Conservation (phyloP, 30 jellyfish, hydroid and myxozoan genomes). For the Cassiopea xamachana region DNA sequence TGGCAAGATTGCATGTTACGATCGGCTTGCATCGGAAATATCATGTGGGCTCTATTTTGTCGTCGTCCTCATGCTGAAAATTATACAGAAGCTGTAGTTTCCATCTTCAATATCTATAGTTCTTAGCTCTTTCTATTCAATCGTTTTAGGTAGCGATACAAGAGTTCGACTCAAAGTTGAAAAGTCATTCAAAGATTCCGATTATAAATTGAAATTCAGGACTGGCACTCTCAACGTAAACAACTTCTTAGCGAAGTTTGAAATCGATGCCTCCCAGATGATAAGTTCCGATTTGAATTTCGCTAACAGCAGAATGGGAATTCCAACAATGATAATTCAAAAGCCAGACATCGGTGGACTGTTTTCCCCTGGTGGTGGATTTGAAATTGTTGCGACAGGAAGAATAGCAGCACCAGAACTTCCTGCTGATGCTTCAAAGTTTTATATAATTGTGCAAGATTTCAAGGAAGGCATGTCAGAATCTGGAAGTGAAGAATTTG, state of each 20-base stretch:
- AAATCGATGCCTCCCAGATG: constrained; percentile 9
- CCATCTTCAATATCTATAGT: too few species aligned
- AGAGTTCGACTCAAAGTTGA: background rate
- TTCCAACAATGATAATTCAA: background rate
- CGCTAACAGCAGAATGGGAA: background rate
- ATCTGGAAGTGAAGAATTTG: background rate
- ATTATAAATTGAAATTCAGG: background rate
- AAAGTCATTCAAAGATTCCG: background rate
- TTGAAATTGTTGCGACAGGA: constrained; percentile 55
- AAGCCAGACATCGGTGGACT: background rate
- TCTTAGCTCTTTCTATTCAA: too few species aligned
- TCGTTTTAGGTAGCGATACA: background rate
- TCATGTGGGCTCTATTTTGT: too few species aligned
- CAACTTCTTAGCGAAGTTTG: background rate
- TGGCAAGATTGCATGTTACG: too few species aligned
- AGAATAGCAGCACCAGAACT: constrained; percentile 41
- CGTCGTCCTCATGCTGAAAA: too few species aligned
- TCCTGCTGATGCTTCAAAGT: constrained; percentile 51
- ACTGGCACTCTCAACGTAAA: background rate
- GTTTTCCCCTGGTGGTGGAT: constrained; percentile 50
- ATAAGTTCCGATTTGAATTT: background rate
- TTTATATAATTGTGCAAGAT: constrained; percentile 1
- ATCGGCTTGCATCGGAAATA: too few species aligned
- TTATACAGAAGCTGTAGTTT: too few species aligned
- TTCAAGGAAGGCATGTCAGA: background rate